A percentile compares a stretch with the other conserved stretches of the same genome.
phyloP scores from a whole-genome alignment of 2,113 vertebrate species.

The Colinus virginianus region DNA sequence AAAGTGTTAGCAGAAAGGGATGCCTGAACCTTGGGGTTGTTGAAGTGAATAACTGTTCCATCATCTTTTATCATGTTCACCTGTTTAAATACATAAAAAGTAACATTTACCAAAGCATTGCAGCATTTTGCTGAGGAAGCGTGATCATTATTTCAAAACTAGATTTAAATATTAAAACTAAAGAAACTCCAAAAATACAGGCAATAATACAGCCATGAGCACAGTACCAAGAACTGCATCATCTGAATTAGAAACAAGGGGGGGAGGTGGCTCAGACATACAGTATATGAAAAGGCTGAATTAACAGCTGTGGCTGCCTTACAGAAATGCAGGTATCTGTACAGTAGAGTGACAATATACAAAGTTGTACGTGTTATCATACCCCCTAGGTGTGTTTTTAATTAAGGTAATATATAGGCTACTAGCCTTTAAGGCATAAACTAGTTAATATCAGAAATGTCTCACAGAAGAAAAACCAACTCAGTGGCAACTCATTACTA shows the following conservation, averaged over 20 bases:
- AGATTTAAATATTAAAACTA: background rate
- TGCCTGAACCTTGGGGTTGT: slow-evolving; percentile 98
- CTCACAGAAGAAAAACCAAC: background rate
- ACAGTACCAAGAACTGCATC: background rate
- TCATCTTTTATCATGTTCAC: slow-evolving; percentile 99
- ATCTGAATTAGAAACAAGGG: background rate
- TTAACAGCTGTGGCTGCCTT: background rate
- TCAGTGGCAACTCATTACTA: background rate
- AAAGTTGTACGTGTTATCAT: background rate
- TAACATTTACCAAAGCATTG: background rate
- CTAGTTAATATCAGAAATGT: accelerated
- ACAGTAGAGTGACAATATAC: background rate
- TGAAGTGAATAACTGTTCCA: slow-evolving; percentile 98
- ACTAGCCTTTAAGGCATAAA: background rate
- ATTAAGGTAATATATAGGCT: background rate
- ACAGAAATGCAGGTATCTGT: background rate
- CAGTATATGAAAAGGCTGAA: background rate
- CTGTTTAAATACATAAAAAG: slow-evolving; percentile 75
- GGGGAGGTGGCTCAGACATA: background rate
- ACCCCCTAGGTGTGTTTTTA: background rate
- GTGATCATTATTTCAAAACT: background rate
- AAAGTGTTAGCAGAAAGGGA: slow-evolving; percentile 98
- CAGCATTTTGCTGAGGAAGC: background rate
- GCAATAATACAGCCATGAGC: background rate
- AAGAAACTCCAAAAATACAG: background rate